phyloP scores from a whole-genome alignment of 2,113 vertebrate species.

The Leucoraja erinaceus region DNA sequence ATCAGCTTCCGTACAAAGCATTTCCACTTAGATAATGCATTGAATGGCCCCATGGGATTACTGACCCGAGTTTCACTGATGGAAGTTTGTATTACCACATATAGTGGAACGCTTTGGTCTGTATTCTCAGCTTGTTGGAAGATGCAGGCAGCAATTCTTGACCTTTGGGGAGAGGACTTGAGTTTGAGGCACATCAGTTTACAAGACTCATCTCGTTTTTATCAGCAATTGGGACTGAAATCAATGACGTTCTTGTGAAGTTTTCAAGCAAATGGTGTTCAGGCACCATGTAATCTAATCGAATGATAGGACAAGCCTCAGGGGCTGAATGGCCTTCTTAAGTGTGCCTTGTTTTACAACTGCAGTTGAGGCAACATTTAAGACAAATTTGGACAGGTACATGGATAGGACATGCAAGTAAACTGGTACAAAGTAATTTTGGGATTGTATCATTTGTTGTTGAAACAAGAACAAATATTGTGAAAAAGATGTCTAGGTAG shows the following conservation, averaged over 20 bases:
- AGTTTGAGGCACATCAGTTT: not conserved
- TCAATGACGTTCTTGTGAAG: not conserved
- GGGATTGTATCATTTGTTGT: no score
- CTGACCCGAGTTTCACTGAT: not conserved
- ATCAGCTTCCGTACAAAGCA: not conserved
- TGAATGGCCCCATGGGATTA: not conserved
- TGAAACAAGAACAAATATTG: no score
- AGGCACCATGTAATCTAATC: not conserved
- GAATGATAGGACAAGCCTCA: not conserved
- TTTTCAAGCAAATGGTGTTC: not conserved
- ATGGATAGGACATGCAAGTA: not conserved
- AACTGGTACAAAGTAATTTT: not conserved
- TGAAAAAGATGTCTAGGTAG: no score
- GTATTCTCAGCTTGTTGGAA: not conserved
- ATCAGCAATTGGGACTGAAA: not conserved
- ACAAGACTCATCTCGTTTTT: not conserved
- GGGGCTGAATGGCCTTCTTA: not conserved
- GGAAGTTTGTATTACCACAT: not conserved
- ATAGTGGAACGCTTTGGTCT: not conserved
- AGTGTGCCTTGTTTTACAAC: not conserved
- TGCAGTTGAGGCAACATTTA: not conserved
- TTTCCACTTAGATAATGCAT: not conserved
- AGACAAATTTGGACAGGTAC: no score
- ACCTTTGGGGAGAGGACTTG: not conserved
- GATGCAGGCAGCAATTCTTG: not conserved